Evolutionary conservation across 64 coral and sea anemone genomes (phyloP), one percentile per base, ranked within the genome.

Genomic region (Stylophora pistillata): DNA sequence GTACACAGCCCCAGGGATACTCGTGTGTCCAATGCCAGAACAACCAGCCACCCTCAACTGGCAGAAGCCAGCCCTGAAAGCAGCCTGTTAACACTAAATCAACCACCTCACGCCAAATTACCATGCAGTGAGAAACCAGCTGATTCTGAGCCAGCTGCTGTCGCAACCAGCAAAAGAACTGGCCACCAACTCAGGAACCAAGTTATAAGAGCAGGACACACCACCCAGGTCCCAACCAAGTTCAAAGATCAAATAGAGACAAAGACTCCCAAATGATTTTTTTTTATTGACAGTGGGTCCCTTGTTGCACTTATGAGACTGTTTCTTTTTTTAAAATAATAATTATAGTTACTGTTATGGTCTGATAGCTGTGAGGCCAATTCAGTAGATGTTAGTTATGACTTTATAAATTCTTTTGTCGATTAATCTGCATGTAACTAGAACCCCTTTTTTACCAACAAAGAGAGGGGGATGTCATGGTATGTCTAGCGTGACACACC

Each of bases 211-310:
- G 30, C 23, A 2, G 76, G 76, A 26, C 53, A 14, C 20, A 20
- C 29, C 53, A 78, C 76, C 4, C 76, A 30, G 54, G 76, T 78
- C n/a, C 76, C 76, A 78, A 26, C 55, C 6, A 78, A 53, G 54
- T 58, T 78, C 15, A 78, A 78, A 78, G 76, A 78, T 20, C 59
- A 27, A 77, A 77, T 56, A 56, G 47, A 56, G 47, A 77, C 47
- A 77, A 55, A 77, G 17, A 77, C n/a, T n/a, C n/a, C n/a, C n/a
- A n/a, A n/a, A n/a, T n/a, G 59, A 58, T 58, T 33, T 32, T 15
- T 74, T 74, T 37, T 74, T 41, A 53, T 79, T 79, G 77, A 59
- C 77, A 58, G 26, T 79, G 77, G 77, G 77, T 79, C 30, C 55
- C 2, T 79, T 16, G 2, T 79, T 79, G 30, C 53, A 23, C 77